A percentile compares a stretch with the other conserved stretches of the same genome.
Conservation (phyloP, 2,888 invertebrate species). For the Drosophila neoperkinsi region DNA sequence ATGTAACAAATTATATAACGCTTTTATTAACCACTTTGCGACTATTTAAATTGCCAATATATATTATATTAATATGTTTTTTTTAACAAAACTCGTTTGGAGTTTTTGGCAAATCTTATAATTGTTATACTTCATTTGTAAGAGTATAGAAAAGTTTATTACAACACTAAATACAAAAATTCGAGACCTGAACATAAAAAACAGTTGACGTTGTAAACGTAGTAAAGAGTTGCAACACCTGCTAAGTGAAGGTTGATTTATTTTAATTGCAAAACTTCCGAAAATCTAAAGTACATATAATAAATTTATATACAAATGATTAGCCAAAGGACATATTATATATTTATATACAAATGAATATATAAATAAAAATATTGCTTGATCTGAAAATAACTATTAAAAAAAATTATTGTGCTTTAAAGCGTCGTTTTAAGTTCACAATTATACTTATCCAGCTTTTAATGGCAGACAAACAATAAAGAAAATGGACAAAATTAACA, state of each 20-base stretch:
- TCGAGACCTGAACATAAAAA: constrained; percentile 3
- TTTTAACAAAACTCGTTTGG: not conserved
- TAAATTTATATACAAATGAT: too few species aligned
- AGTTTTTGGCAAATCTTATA: not conserved
- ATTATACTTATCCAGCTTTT: not conserved
- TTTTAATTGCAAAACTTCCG: not conserved
- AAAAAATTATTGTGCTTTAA: not conserved
- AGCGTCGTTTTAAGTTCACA: not conserved
- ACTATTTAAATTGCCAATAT: not conserved
- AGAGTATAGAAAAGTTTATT: constrained; percentile 14
- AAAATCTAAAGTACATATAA: not conserved
- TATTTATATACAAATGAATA: too few species aligned
- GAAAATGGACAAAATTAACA: constrained; percentile 1
- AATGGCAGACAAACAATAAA: not conserved
- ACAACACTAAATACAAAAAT: not conserved
- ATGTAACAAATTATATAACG: not conserved
- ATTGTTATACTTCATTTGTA: not conserved
- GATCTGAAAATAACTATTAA: not conserved
- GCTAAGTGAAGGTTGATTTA: constrained; percentile 6
- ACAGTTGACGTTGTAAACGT: constrained; percentile 3
- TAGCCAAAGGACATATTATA: not conserved
- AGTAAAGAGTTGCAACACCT: constrained; percentile 19
- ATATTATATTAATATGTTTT: not conserved
- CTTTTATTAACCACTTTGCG: not conserved
- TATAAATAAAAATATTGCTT: not conserved